Evolutionary conservation across 2,797 vertebrate species (phyloP), one percentile per base, ranked within the genome.

Genomic region (Argya squamiceps): DNA sequence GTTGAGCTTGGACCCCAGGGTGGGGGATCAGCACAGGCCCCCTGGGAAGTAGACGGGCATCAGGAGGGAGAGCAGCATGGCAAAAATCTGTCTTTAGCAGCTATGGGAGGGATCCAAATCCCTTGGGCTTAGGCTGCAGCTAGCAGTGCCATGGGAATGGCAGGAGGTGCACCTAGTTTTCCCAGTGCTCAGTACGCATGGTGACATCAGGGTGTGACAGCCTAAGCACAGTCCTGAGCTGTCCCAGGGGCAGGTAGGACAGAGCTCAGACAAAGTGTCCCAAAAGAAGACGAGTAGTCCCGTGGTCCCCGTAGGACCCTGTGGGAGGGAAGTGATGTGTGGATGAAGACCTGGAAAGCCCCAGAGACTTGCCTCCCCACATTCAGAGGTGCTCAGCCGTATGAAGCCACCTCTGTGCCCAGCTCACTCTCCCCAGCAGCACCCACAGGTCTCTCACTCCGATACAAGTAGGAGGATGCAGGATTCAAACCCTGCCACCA

Each of bases 261-360:
- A 11, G 17, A 59, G 39, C 32, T 47, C 32, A 67, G 32, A 49
- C 7, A 32, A 64, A n/a, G 16, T 21, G 23, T 52, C 53, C 41
- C 46, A 52, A 26, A 30, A 30, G 34, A 65, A 19, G 22, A 73
- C 0, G 0, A 79, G 47, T 32, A 44, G 21, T 60, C 22, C 13
- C 0, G 0, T 15, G n/a, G 15, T 41, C 44, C 37, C 27, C 0
- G 0, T 3, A 67, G 34, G 34, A 50, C 23, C 21, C 32, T 12
- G 6, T 8, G 5, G 12, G 19, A 24, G 12, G 67, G n/a, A n/a
- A 55, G 18, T 11, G 3, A 36, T 8, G 6, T 39, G 36, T n/a
- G 41, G 22, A 84, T 27, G n/a, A 74, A 50, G 47, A 46, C 26
- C 4, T 15, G 63, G 58, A 43, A 88, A 91, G 23, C 30, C 58